phyloP scores from a whole-genome alignment of 2,797 vertebrate species.

The Tapera naevia region DNA sequence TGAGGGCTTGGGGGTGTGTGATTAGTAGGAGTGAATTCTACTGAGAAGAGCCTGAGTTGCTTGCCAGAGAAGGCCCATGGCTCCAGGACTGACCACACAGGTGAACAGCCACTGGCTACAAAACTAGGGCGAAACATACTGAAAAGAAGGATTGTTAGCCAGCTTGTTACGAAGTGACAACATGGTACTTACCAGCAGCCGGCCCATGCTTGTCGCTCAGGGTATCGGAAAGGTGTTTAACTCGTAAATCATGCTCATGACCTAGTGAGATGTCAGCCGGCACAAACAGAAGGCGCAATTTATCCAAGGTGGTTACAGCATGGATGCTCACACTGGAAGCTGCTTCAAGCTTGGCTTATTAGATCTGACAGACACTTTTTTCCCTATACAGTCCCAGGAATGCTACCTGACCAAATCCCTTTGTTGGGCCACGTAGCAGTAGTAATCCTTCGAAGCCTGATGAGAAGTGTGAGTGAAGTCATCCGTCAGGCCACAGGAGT shows the following conservation, averaged over 20 bases:
- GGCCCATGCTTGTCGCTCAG: slow-evolving; percentile 92
- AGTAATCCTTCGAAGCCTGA: slow-evolving; percentile 78
- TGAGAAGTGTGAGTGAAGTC: slow-evolving; percentile 46
- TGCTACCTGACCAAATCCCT: slow-evolving; percentile 55
- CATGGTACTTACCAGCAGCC: slow-evolving; percentile 84
- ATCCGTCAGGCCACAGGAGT: neutral
- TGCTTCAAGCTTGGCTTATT: slow-evolving; percentile 53
- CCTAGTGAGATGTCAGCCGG: slow-evolving; percentile 83
- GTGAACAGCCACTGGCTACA: neutral
- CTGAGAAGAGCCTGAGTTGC: slow-evolving; percentile 20
- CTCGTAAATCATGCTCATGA: slow-evolving; percentile 92
- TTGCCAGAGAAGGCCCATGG: neutral
- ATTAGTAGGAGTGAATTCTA: slow-evolving; percentile 21
- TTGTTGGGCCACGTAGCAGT: slow-evolving; percentile 39
- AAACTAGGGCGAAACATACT: neutral
- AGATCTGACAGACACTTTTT: neutral
- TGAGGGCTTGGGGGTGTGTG: neutral
- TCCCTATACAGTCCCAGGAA: slow-evolving; percentile 34
- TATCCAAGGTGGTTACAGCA: slow-evolving; percentile 74
- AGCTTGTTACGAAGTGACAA: slow-evolving; percentile 54
- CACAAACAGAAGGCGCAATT: slow-evolving; percentile 82
- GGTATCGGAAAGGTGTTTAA: slow-evolving; percentile 90
- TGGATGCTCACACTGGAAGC: slow-evolving; percentile 69
- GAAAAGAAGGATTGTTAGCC: slow-evolving; percentile 11
- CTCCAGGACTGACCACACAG: neutral